phyloP scores from a whole-genome alignment of 1,140 invertebrate genomes.

The Dysdera silvatica region DNA sequence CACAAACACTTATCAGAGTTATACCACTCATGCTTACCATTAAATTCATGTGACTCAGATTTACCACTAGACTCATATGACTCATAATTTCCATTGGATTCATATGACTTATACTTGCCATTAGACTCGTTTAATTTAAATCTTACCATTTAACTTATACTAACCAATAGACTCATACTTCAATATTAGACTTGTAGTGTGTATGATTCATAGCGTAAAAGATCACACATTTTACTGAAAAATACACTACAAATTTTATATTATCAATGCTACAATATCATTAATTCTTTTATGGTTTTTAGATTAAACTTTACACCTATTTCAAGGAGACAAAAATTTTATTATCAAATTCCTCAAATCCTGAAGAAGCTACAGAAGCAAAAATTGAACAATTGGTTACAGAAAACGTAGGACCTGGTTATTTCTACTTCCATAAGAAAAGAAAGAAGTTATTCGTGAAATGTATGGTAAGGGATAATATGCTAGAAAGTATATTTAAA shows the following conservation, averaged over 20 bases:
- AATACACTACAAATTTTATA: background rate
- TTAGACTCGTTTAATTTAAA: too few species aligned
- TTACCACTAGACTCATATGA: too few species aligned
- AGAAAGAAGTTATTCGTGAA: slow-evolving; percentile 16
- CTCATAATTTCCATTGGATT: too few species aligned
- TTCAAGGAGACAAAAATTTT: slow-evolving; percentile 10
- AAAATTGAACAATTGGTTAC: background rate
- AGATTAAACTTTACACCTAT: slow-evolving; percentile 12
- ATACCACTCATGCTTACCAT: too few species aligned
- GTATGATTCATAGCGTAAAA: too few species aligned
- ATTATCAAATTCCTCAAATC: background rate
- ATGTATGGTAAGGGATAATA: background rate
- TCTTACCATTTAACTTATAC: too few species aligned
- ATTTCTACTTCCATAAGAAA: slow-evolving; percentile 27
- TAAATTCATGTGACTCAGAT: too few species aligned
- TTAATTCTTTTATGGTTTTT: background rate
- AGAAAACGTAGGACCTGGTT: slow-evolving; percentile 3
- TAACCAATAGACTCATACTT: too few species aligned
- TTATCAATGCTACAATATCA: background rate
- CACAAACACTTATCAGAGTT: too few species aligned
- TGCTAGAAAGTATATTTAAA: background rate
- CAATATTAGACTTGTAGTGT: too few species aligned
- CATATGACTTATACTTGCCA: too few species aligned
- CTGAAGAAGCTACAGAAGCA: background rate
- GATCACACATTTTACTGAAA: too few species aligned